phyloP scores from a whole-genome alignment of 2,888 invertebrate species.

The Eledone cirrhosa region DNA sequence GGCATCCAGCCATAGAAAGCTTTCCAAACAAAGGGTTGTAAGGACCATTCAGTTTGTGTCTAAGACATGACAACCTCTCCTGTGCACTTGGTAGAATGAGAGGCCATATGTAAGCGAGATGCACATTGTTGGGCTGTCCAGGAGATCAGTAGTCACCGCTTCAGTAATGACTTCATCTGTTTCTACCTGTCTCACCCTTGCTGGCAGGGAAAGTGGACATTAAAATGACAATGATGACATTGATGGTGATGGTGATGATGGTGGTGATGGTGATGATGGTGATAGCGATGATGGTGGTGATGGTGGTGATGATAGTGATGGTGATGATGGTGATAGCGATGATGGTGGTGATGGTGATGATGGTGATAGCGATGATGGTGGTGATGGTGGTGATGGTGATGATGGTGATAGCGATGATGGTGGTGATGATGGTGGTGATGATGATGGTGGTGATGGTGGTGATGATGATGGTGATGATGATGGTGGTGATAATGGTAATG shows the following conservation, averaged over 20 bases:
- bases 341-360: slow-evolving; percentile 48
- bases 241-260: slow-evolving; percentile 44
- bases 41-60: no score
- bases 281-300: slow-evolving; percentile 45
- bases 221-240: slow-evolving; percentile 59
- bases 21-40: no score
- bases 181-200: no score
- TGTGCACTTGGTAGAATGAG: no score
- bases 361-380: slow-evolving; percentile 52
- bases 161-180: no score
- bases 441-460: slow-evolving; percentile 43
- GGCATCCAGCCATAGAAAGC: no score
- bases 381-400: slow-evolving; percentile 48
- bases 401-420: slow-evolving; percentile 50
- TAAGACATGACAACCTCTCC: no score
- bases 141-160: no score
- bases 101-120: no score
- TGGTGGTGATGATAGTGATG: slow-evolving; percentile 52
- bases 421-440: slow-evolving; percentile 51
- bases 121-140: no score
- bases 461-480: not conserved
- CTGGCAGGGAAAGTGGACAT: no score
- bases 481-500: not conserved
- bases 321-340: slow-evolving; percentile 49
- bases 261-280: slow-evolving; percentile 53